Percentiles rank a stretch among this genome's conserved stretches.
These are phyloP conservation scores for Perithous albicinctus DNA, from an alignment of 2,888 invertebrate species.

Conservation along the genomic window DNA sequence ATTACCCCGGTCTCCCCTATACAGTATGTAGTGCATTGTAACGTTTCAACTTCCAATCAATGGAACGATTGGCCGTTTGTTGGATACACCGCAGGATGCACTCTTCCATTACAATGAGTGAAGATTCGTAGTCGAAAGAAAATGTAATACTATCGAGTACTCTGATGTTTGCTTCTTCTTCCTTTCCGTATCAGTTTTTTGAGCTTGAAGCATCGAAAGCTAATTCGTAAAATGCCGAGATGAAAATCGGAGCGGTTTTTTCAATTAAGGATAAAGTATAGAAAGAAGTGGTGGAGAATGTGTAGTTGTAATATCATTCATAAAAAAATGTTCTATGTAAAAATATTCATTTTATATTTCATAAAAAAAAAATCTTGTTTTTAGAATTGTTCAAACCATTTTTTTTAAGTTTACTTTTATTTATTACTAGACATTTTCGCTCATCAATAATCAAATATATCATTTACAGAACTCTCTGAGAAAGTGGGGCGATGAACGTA, in stretches of 20 bases:
- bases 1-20: too few relatives aligned
- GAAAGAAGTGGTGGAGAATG: background rate
- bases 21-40: background rate
- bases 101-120: background rate
- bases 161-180: background rate
- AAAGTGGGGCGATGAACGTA: too few relatives aligned
- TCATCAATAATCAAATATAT: too few relatives aligned
- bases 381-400: too few relatives aligned
- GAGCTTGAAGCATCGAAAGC: background rate
- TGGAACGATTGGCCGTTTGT: background rate
- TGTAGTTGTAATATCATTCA: too few relatives aligned
- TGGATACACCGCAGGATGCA: background rate
- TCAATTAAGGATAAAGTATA: background rate
- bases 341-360: too few relatives aligned
- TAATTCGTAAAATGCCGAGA: background rate
- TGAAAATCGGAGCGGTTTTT: background rate
- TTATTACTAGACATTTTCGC: too few relatives aligned
- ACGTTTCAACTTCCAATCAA: conserved; percentile 6
- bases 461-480: too few relatives aligned
- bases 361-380: too few relatives aligned
- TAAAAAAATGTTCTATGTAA: too few relatives aligned
- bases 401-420: too few relatives aligned
- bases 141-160: background rate
- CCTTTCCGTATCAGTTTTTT: background rate
- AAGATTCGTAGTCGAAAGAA: conserved; percentile 7